Evolutionary conservation across 2,888 invertebrate species (phyloP).

Genomic region (Ichneumon xanthorius): DNA sequence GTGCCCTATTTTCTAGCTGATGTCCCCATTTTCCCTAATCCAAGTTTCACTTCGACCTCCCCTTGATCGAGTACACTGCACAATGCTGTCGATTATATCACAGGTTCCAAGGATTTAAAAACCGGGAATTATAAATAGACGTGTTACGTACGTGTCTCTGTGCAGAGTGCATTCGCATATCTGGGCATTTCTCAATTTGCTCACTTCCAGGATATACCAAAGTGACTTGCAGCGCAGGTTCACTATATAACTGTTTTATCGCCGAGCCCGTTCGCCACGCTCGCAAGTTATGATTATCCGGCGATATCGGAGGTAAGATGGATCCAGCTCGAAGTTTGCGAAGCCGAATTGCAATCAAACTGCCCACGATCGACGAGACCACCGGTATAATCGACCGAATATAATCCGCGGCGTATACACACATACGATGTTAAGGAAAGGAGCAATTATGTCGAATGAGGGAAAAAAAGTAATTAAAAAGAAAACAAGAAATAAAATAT

Average conservation of each 20-base stretch:
- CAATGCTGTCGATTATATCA: background rate
- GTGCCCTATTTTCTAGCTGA: too few species aligned
- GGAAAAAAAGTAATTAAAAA: conserved; percentile 15
- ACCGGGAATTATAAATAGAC: conserved; percentile 3
- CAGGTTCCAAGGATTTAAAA: background rate
- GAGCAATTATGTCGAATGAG: conserved; percentile 31
- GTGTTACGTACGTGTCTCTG: background rate
- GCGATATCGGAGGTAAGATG: conserved; percentile 8
- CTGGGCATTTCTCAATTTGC: conserved; percentile 24
- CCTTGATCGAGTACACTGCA: background rate
- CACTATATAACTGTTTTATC: conserved; percentile 34
- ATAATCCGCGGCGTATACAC: background rate
- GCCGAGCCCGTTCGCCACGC: conserved; percentile 23
- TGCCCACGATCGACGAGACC: background rate
- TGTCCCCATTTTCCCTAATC: too few species aligned
- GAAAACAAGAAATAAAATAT: conserved; percentile 24
- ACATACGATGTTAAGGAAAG: background rate
- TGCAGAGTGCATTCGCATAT: background rate
- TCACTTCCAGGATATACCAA: conserved; percentile 39
- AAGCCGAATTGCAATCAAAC: conserved; percentile 5
- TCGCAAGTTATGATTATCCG: background rate
- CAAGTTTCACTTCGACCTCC: background rate
- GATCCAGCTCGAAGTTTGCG: background rate
- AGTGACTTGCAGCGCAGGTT: conserved; percentile 21
- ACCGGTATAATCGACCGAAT: background rate